A percentile compares a stretch with the other conserved stretches of the same genome.
Conservation (phyloP, 2,797 vertebrate species). For the Muscicapa striata region DNA sequence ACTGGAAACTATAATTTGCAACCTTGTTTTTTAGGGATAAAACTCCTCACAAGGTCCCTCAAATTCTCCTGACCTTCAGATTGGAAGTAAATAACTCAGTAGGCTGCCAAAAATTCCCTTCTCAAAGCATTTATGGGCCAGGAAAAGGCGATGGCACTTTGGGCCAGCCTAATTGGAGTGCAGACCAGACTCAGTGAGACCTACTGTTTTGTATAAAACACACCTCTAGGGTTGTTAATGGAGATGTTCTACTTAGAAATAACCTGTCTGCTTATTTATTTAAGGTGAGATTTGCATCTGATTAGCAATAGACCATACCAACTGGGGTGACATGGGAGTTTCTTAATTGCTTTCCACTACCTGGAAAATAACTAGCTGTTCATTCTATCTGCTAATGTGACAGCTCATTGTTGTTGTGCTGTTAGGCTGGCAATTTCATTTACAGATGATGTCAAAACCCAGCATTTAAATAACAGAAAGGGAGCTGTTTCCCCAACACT, state of each 20-base stretch:
- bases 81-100: not conserved
- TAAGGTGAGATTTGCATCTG: conserved; percentile 34
- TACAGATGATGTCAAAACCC: not conserved
- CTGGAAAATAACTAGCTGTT: not conserved
- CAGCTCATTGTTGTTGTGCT: not conserved
- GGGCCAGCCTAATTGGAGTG: not conserved
- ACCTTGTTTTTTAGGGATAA: not conserved
- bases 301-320: not conserved
- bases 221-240: not conserved
- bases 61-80: not conserved
- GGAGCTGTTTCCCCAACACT: not conserved
- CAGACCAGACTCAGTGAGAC: not conserved
- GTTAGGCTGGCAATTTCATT: not conserved
- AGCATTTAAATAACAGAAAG: not conserved
- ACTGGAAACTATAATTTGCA: not conserved
- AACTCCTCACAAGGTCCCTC: not conserved
- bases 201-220: not conserved
- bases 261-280: not conserved
- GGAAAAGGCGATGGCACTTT: not conserved
- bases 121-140: not conserved
- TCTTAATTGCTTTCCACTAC: conserved; percentile 24
- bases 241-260: not conserved
- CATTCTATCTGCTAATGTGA: not conserved
- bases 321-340: not conserved
- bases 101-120: not conserved